These are phyloP conservation scores for Protonemura montana DNA, from an alignment of 2,888 invertebrate genomes.

Conservation along the genomic window DNA sequence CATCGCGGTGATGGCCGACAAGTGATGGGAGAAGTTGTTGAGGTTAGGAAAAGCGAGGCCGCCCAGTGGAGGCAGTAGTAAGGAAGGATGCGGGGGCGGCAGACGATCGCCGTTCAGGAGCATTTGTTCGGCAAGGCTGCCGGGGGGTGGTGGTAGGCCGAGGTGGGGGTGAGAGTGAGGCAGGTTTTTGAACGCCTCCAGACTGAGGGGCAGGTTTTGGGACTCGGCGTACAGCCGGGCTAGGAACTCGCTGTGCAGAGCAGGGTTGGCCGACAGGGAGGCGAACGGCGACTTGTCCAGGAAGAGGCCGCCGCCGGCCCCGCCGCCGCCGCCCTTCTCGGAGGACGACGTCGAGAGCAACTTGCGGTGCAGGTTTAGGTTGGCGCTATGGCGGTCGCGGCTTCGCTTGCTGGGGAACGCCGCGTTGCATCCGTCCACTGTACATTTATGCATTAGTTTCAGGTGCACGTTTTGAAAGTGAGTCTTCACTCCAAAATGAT, in stretches of 20 bases:
- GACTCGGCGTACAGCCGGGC: slow-evolving; percentile 80
- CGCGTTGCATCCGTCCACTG: slow-evolving; percentile 92
- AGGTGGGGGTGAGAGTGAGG: slow-evolving; percentile 56
- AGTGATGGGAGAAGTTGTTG: slow-evolving; percentile 58
- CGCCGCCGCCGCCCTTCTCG: slow-evolving; percentile 60
- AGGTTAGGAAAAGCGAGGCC: slow-evolving; percentile 65
- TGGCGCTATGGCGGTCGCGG: slow-evolving; percentile 91
- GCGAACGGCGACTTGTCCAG: slow-evolving; percentile 63
- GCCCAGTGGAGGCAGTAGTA: slow-evolving; percentile 62
- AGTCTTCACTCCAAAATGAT: slow-evolving; percentile 90
- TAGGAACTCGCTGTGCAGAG: slow-evolving; percentile 80
- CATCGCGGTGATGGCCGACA: slow-evolving; percentile 49
- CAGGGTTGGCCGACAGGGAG: slow-evolving; percentile 63
- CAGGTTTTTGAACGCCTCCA: slow-evolving; percentile 70
- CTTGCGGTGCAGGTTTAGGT: slow-evolving; percentile 89
- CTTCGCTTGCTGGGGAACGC: slow-evolving; percentile 93
- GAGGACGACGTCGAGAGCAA: slow-evolving; percentile 75
- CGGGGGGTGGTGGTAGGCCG: slow-evolving; percentile 58
- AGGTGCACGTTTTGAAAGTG: slow-evolving; percentile 96
- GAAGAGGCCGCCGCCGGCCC: slow-evolving; percentile 58
- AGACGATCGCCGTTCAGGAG: slow-evolving; percentile 61
- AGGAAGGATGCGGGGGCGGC: slow-evolving; percentile 61
- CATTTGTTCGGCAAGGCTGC: slow-evolving; percentile 61
- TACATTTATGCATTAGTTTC: slow-evolving; percentile 94
- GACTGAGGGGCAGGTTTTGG: slow-evolving; percentile 59